Conservation (phyloP, 92 coral and sea anemone genomes). For the Zoanthus gigantus region DNA sequence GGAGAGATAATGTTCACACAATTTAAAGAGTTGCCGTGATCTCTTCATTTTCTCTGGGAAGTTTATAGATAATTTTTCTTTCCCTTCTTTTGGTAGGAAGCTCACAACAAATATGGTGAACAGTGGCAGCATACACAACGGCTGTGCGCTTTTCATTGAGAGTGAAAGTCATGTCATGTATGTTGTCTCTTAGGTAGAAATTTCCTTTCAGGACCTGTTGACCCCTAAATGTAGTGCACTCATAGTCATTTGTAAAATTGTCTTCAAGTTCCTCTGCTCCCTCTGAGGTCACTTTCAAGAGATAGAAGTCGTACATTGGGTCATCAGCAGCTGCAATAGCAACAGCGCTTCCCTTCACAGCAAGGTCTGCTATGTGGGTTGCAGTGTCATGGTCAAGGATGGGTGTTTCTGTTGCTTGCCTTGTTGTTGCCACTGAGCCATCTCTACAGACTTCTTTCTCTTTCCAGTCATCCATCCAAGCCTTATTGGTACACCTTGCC, state of each 20-base stretch:
- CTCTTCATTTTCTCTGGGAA: conserved; percentile 4
- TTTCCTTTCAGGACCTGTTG: conserved; percentile 36
- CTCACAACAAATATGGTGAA: conserved; percentile 16
- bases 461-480: conserved; percentile 55
- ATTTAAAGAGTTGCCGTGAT: conserved; percentile 9
- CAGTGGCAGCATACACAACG: conserved; percentile 65
- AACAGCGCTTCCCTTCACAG: conserved; percentile 53
- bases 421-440: conserved; percentile 42
- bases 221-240: background rate
- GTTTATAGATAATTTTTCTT: background rate
- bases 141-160: conserved; percentile 46
- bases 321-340: conserved; percentile 70
- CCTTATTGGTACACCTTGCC: conserved; percentile 47
- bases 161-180: conserved; percentile 67
- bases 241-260: conserved; percentile 54
- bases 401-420: conserved; percentile 40
- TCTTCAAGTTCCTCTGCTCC: conserved; percentile 63
- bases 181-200: conserved; percentile 57
- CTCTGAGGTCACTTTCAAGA: conserved; percentile 17
- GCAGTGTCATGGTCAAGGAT: conserved; percentile 46
- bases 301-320: conserved; percentile 50
- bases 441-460: conserved; percentile 40
- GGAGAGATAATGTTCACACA: conserved; percentile 8
- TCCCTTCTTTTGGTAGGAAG: background rate
- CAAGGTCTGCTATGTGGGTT: conserved; percentile 58